Evolutionary conservation across 2,113 vertebrate genomes (phyloP), one percentile per base, ranked within the genome.

Genomic region (Felis chaus): DNA sequence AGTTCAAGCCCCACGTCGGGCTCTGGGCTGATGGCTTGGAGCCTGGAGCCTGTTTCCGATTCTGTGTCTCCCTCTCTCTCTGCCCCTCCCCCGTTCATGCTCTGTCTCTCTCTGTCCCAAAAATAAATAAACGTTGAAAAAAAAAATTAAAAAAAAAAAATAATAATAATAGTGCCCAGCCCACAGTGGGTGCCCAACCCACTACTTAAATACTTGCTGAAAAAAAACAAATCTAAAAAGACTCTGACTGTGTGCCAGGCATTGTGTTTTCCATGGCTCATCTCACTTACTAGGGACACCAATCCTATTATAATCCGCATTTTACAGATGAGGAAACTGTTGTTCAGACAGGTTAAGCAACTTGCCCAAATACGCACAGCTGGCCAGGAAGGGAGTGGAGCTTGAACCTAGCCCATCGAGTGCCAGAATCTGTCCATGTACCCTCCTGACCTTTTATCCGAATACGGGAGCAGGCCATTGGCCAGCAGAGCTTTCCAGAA

Each of bases 311-410:
- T 78, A 94, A 91, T 36, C 31, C 57, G 48, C 73, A n/a, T 74
- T 96, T 87, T 71, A 90, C 36, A 78, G 45, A 66, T 65, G 66
- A 83, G 48, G 48, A 88, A 93, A 86, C 39, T 9, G 31, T 31
- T 96, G 95, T n/a, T 89, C 76, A 55, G 81, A 94, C 29, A 91
- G 50, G 78, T 85, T 73, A 95, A 82, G 53, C 73, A 36, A 86
- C 74, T 71, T 91, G 71, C 48, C 73, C 48, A 53, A 84, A 89
- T 82, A 76, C 33, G 89, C 73, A 80, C 55, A 83, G 96, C 53
- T 11, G 91, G n/a, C 9, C 33, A 81, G 79, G 50, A 78, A 80
- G 65, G 33, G 27, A 57, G 6, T 2, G 2, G 61, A 27, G 69
- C 39, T 7, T 55, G 89, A 88, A 63, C 41, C 63, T 41, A 18